Evolutionary conservation across 2,797 vertebrate species (phyloP).

Genomic region (Hapalemur alaotrensis): DNA sequence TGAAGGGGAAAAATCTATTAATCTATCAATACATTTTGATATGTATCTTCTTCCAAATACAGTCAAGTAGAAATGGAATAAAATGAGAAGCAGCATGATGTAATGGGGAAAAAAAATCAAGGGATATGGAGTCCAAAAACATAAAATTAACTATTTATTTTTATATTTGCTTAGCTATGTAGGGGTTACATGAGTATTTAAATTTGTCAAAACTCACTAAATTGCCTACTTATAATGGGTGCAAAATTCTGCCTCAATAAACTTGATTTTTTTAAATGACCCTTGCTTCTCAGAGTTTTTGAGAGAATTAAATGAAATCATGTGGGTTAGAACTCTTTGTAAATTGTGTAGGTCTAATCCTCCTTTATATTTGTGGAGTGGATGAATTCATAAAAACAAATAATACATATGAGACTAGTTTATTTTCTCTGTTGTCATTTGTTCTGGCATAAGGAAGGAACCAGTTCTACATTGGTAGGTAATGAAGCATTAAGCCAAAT

Average conservation of each 20-base stretch:
- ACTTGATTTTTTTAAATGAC: not conserved
- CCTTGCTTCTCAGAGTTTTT: not conserved
- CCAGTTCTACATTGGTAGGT: slow-evolving; percentile 5
- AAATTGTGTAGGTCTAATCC: not conserved
- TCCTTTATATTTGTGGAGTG: not conserved
- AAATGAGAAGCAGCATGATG: not conserved
- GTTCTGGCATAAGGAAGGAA: not conserved
- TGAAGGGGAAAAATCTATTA: not conserved
- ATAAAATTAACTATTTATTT: not conserved
- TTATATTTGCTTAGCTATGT: not conserved
- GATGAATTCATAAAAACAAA: not conserved
- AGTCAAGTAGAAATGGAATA: not conserved
- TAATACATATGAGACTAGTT: not conserved
- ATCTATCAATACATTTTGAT: not conserved
- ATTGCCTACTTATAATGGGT: not conserved
- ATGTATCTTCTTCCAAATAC: not conserved
- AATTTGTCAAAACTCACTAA: not conserved
- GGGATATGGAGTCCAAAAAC: not conserved
- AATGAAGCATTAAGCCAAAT: slow-evolving; percentile 67
- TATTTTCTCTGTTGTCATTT: slow-evolving; percentile 25
- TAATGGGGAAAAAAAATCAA: not conserved
- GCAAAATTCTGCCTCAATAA: not conserved
- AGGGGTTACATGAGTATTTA: not conserved
- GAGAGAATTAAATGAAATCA: not conserved
- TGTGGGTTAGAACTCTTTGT: not conserved